Base-by-base conservation (phyloP, 2,797 vertebrate genomes). In the Podargus strigoides region DNA sequence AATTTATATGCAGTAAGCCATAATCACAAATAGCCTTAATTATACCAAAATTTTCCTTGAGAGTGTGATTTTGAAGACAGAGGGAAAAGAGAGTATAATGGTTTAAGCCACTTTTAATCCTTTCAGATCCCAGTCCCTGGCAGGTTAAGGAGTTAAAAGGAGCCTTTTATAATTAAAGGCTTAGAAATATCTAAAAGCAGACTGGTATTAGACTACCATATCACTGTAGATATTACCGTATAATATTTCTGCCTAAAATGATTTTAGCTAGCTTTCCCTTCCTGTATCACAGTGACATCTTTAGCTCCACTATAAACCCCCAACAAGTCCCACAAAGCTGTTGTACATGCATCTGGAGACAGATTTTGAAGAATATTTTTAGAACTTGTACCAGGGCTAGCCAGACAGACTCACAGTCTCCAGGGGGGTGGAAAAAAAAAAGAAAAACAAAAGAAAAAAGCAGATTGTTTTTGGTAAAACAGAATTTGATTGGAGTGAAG, bases 361-460 rank as follows among this genome's bases (percentile, higher is more conserved):
- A 66, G 21, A 74, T 72, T 77, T 72, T 55, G 59, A 79, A 39
- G 23, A 85, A 28, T 64, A 73, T 28, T 87, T 90, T 90, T 55
- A 85, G 42, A 93, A 76, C 15, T 44, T 69, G 13, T 34, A 84
- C 18, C 74, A 64, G 7, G 27, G 14, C 28, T 83, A 78, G 19
- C 11, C 27, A 77, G 44, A 63, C 18, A 78, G 55, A 79, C 30
- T 53, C 8, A 2, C 10, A 67, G 8, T 52, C 70, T 50, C 46
- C 14, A 19, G 14, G n/a, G 17, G 8, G 10, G 15, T 0, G 4
- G 2, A 2, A 9, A 1, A 27, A 68, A 66, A 5, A 12, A 6
- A 4, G 23, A 26, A 5, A 24, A 32, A n/a, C 26, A 12, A 30
- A 30, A 21, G 9, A 46, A 55, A 62, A 49, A 21, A 21, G 22